phyloP scores from a whole-genome alignment of 2,797 vertebrate species.

The Pipistrellus nathusii region DNA sequence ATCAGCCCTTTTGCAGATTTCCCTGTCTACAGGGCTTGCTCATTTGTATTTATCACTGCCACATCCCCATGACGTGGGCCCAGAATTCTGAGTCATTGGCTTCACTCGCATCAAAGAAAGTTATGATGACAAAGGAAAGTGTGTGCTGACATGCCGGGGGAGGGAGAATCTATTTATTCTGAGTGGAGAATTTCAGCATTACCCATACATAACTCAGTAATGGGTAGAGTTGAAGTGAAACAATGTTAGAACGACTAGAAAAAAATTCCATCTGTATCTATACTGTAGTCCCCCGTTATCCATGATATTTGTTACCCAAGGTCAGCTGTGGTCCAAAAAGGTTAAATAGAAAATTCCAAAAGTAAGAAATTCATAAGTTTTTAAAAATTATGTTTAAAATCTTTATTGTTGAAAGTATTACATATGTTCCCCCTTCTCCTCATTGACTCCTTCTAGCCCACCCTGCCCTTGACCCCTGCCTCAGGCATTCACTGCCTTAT shows the following conservation, averaged over 20 bases:
- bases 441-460: too few relatives aligned
- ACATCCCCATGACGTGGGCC: not conserved
- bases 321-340: not conserved
- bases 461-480: too few relatives aligned
- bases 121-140: slow-evolving; percentile 11
- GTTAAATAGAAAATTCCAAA: not conserved
- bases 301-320: not conserved
- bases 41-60: slow-evolving; percentile 14
- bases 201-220: not conserved
- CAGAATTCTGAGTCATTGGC: slow-evolving; percentile 64
- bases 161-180: not conserved
- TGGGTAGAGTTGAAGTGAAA: not conserved
- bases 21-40: not conserved
- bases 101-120: slow-evolving; percentile 38
- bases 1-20: not conserved
- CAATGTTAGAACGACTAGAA: not conserved
- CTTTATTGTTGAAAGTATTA: too few relatives aligned
- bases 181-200: not conserved
- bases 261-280: not conserved
- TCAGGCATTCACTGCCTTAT: too few relatives aligned
- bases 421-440: too few relatives aligned
- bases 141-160: not conserved
- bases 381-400: not conserved
- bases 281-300: not conserved
- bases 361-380: not conserved